Conservation (phyloP, 2,797 vertebrate genomes). For the Zalophus californianus region DNA sequence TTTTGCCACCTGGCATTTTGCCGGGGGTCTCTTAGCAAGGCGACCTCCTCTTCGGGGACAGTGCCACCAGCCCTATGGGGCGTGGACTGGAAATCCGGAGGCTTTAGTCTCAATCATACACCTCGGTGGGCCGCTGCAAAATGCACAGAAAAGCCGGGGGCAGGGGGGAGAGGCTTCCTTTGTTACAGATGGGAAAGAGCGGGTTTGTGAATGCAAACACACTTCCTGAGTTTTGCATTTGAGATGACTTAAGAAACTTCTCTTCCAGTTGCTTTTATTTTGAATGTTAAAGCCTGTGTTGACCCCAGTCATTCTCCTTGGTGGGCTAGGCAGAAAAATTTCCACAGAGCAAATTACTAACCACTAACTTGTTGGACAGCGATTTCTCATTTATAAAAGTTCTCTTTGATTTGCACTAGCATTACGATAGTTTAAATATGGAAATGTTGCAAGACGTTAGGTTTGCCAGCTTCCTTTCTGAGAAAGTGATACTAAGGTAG, state of each 20-base stretch:
- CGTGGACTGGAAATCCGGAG: neutral
- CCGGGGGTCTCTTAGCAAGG: neutral
- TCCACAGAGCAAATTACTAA: constrained; percentile 35
- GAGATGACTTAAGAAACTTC: constrained; percentile 15
- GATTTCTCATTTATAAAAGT: neutral
- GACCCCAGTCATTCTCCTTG: neutral
- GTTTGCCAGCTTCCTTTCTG: neutral
- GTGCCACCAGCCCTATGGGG: neutral
- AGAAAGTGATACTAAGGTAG: neutral
- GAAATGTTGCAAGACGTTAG: neutral
- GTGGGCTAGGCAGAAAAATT: neutral
- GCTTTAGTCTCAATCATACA: neutral
- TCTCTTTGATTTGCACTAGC: constrained; percentile 19
- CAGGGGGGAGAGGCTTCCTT: neutral
- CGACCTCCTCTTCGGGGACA: neutral
- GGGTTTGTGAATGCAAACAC: neutral
- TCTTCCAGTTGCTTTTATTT: neutral
- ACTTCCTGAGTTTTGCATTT: constrained; percentile 11
- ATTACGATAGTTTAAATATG: neutral
- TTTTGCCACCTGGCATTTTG: neutral
- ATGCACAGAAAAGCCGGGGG: neutral
- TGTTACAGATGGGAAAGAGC: neutral
- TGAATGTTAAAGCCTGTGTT: neutral
- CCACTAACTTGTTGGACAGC: neutral
- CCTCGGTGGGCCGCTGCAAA: neutral